These are phyloP conservation scores for Papilio gigon DNA, from an alignment of 2,888 invertebrate species.

Conservation along the genomic window DNA sequence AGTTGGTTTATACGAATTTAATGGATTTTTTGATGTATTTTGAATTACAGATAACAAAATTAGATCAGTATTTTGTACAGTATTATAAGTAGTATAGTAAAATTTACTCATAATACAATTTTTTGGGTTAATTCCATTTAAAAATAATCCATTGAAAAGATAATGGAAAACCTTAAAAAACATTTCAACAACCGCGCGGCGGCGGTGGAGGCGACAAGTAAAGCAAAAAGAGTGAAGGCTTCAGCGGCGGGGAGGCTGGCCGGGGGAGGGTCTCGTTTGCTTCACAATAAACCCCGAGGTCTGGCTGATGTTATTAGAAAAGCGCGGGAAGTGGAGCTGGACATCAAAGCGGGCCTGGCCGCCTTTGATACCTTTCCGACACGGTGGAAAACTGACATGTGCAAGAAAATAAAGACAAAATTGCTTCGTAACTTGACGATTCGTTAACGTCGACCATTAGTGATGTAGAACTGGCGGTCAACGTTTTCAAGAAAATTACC, in stretches of 20 bases:
- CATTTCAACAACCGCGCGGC: constrained; percentile 16
- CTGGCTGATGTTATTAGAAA: constrained; percentile 27
- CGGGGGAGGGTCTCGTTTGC: constrained; percentile 15
- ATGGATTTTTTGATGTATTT: too few relatives aligned
- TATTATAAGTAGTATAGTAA: too few relatives aligned
- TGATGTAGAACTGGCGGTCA: too few relatives aligned
- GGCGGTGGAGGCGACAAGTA: too few relatives aligned
- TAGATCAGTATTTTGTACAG: too few relatives aligned
- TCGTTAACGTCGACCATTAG: too few relatives aligned
- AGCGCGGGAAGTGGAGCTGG: constrained; percentile 17
- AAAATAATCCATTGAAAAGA: constrained; percentile 6
- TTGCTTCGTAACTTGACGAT: too few relatives aligned
- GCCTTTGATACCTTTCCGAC: not conserved
- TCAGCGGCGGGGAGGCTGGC: not conserved
- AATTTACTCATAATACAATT: too few relatives aligned
- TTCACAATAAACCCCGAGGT: constrained; percentile 33
- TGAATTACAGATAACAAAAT: too few relatives aligned
- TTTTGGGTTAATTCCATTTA: not conserved
- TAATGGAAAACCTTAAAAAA: constrained; percentile 27
- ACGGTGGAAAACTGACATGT: not conserved
- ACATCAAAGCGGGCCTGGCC: not conserved
- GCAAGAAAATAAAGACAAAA: too few relatives aligned
- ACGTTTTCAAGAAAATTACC: too few relatives aligned
- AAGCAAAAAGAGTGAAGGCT: constrained; percentile 13
- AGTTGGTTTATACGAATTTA: too few relatives aligned